phyloP scores from a whole-genome alignment of 2,113 vertebrate species.

The Rallus limicola region DNA sequence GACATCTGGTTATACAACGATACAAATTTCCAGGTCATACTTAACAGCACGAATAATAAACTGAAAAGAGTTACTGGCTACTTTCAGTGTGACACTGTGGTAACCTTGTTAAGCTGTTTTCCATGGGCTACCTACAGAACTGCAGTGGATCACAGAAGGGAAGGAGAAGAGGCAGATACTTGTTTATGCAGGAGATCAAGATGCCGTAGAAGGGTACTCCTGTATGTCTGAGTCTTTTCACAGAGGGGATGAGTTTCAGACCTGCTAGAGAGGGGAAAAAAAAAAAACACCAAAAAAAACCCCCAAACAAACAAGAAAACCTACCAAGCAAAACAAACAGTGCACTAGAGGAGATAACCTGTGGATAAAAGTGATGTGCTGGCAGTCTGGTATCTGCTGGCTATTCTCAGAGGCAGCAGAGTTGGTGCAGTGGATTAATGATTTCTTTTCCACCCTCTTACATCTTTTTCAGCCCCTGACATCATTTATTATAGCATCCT shows the following conservation, averaged over 20 bases:
- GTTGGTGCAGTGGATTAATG: slow-evolving; percentile 14
- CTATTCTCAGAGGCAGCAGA: not conserved
- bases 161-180: not conserved
- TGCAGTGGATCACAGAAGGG: not conserved
- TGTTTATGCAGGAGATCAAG: not conserved
- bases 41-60: slow-evolving; percentile 43
- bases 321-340: not conserved
- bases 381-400: slow-evolving; percentile 8
- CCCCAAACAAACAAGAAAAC: too few relatives aligned
- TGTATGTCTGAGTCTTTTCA: not conserved
- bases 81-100: not conserved
- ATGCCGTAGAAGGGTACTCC: not conserved
- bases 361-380: not conserved
- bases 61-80: slow-evolving; percentile 15
- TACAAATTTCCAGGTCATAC: slow-evolving; percentile 46
- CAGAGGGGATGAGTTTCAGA: not conserved
- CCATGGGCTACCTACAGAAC: not conserved
- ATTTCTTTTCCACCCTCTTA: slow-evolving; percentile 34
- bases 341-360: not conserved
- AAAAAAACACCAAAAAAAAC: not conserved
- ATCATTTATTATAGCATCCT: slow-evolving; percentile 14
- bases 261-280: not conserved
- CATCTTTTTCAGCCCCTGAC: slow-evolving; percentile 22
- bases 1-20: slow-evolving; percentile 32
- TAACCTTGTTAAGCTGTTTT: slow-evolving; percentile 2